Base-by-base conservation (phyloP, 2,113 vertebrate genomes). In the Theristicus caerulescens region DNA sequence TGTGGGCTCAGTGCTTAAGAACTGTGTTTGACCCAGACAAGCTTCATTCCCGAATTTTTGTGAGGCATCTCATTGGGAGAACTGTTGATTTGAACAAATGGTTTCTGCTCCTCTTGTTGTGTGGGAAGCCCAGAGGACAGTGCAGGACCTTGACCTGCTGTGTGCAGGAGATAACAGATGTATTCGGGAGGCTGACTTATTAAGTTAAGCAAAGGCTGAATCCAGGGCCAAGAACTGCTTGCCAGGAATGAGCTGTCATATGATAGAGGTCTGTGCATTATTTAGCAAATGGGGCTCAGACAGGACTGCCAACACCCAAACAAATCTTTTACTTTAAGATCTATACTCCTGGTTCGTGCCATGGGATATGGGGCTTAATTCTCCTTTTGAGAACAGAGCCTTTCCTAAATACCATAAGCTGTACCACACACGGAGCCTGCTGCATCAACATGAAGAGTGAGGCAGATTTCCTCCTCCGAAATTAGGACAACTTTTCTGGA, bases 401-500 rank as follows among this genome's bases (percentile, higher is more conserved):
- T 54, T 96, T 94, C 86, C 79, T 59, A 70, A 40, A 70, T 51
- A 42, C 65, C 10, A 2, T 86, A 52, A 88, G 54, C 82, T 2
- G 1, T 91, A 83, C 69, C 69, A 16, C 83, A 67, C 86, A 84
- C 64, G 88, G 76, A 91, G 59, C 72, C 86, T 7, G 1, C 91
- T 87, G 70, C 93, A 87, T 84, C 84, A 71, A 74, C 61, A 12
- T 38, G 82, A 82, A 58, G 61, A 89, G 86, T 10, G 64, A 86
- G 86, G 86, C 89, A 94, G 69, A 76, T 91, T 95, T 95, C 83
- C 83, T 94, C 79, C 91, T 88, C 93, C 6, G 16, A 93, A 96
- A 95, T 94, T 27, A 93, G 96, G 95, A 59, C 94, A 74, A 84
- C 80, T 84, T 92, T 94, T 96, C 91, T 96, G 93, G 91, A 89